These are phyloP conservation scores for Silvanus unidentatus DNA, from an alignment of 2,888 invertebrate species.

Conservation along the genomic window DNA sequence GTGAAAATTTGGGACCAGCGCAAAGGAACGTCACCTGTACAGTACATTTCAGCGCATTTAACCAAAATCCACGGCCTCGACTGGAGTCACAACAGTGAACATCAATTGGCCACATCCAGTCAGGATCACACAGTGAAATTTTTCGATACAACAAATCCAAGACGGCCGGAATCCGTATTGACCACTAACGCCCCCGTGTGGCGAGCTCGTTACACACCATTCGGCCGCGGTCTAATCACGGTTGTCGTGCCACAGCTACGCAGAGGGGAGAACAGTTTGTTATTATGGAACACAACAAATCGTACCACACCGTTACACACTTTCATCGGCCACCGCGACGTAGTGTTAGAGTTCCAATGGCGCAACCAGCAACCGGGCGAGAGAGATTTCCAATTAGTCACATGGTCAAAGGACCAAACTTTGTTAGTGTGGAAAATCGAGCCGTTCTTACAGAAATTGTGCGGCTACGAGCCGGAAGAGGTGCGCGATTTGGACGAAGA, in stretches of 20 bases:
- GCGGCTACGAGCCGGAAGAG: conserved; percentile 62
- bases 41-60: conserved; percentile 90
- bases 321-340: conserved; percentile 90
- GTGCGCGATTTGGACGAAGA: conserved; percentile 18
- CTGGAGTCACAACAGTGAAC: conserved; percentile 84
- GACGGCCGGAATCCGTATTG: conserved; percentile 77
- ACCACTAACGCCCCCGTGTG: conserved; percentile 84
- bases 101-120: conserved; percentile 84
- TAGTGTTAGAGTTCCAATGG: conserved; percentile 94
- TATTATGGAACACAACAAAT: conserved; percentile 69
- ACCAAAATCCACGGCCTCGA: conserved; percentile 88
- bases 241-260: conserved; percentile 88
- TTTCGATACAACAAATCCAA: conserved; percentile 83
- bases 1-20: conserved; percentile 93
- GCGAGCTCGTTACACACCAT: conserved; percentile 75
- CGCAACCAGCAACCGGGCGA: conserved; percentile 58
- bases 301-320: conserved; percentile 78
- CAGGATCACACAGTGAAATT: conserved; percentile 94
- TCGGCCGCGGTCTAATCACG: conserved; percentile 86
- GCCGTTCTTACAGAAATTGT: conserved; percentile 74
- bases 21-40: conserved; percentile 78
- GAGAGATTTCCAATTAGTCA: conserved; percentile 74
- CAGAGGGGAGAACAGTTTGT: conserved; percentile 77
- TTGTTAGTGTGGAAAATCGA: conserved; percentile 88
- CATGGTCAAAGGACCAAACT: conserved; percentile 93